A percentile compares a stretch with the other conserved stretches of the same genome.
Evolutionary conservation across 1,140 invertebrate genomes (phyloP).

Genomic region (Meloidogyne floridensis): DNA sequence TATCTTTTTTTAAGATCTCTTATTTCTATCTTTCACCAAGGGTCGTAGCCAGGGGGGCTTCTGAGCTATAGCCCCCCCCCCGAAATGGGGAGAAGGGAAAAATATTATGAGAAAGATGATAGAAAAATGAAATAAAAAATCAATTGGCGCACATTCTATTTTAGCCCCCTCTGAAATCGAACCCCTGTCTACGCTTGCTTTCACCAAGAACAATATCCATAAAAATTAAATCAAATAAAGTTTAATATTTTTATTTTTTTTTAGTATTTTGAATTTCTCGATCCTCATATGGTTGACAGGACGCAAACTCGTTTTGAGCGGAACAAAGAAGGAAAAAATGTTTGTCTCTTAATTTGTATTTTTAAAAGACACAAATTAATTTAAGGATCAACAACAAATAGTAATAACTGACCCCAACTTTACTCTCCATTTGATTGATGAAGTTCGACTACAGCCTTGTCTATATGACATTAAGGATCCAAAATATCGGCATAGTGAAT

Average conservation of each 20-base stretch:
- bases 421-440: slow-evolving; percentile 30
- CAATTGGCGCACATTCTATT: too few species aligned
- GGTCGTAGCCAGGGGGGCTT: too few species aligned
- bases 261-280: slow-evolving; percentile 43
- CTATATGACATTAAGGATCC: slow-evolving; percentile 44
- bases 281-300: slow-evolving; percentile 46
- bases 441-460: slow-evolving; percentile 41
- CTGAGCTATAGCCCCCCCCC: too few species aligned
- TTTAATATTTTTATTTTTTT: not conserved
- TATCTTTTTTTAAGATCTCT: too few species aligned
- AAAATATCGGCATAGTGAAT: slow-evolving; percentile 46
- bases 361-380: slow-evolving; percentile 1
- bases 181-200: too few species aligned
- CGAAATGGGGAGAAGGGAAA: too few species aligned
- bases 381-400: slow-evolving; percentile 38
- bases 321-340: slow-evolving; percentile 38
- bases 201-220: too few species aligned
- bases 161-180: too few species aligned
- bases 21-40: too few species aligned
- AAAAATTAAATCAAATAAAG: too few species aligned
- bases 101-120: too few species aligned
- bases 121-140: too few species aligned
- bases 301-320: slow-evolving; percentile 44
- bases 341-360: slow-evolving; percentile 4
- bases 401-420: slow-evolving; percentile 47